Evolutionary conservation across 2,113 vertebrate genomes (phyloP), one percentile per base, ranked within the genome.

Genomic region (rabbit (Oryctolagus cuniculus)): DNA sequence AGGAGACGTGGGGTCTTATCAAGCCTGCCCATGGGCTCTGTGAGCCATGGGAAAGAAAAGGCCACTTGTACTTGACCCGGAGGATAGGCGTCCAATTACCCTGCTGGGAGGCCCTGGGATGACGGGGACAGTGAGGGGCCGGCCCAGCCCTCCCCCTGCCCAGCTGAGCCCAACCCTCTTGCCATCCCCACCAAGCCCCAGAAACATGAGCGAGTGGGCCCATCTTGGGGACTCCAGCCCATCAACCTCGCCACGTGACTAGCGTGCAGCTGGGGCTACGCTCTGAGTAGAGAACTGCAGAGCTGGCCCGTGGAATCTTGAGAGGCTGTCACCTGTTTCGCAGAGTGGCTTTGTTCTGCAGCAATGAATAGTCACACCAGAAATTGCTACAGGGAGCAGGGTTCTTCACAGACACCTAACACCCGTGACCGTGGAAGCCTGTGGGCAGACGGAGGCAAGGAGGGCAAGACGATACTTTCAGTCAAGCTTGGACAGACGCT

Each of bases 41-140:
- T 15, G 24, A 51, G 72, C 81, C 93, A 49, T 49, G 72, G 58
- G 72, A 92, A 90, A 29, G 22, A 93, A 80, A 87, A 66, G 8
- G 29, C 10, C 72, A 21, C 80, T 61, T 53, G 84, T 38, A 69
- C 25, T 55, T 73, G 90, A 96, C 27, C 61, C 94, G 75, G 16
- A 21, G 85, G 49, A 84, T 75, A 83, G 70, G 34, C n/a, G 38
- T 66, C 49, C 29, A 21, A 53, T 29, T 29, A 38, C 17, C 4
- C n/a, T 66, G 64, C 55, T 19, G 66, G 25, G 87, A 83, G 15
- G 34, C 58, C 77, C 66, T 51, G 51, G 44, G 70, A 79, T 25
- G 11, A 19, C 21, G 1, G 10, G 25, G 55, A 29, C 25, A 6
- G 8, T 24, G 58, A 61, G 84, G 94, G 49, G 38, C 31, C 0